Percentiles rank a stretch among this genome's conserved stretches.
These are phyloP conservation scores for Hyalella azteca DNA, from an alignment of 2,888 invertebrate species.

Conservation along the genomic window DNA sequence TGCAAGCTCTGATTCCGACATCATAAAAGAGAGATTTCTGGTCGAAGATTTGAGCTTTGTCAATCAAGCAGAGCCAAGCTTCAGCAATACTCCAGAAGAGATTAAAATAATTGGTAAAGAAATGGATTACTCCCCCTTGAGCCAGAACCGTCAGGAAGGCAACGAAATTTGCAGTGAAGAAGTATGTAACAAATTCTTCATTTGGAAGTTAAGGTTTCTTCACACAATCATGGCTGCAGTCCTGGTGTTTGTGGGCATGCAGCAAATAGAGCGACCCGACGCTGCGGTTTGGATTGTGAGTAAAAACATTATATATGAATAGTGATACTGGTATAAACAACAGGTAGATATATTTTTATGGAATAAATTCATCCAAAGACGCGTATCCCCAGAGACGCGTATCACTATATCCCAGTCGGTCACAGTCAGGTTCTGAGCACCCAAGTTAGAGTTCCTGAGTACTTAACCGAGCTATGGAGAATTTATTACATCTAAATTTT, in stretches of 20 bases:
- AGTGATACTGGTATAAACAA: too few species aligned
- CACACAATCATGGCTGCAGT: slow-evolving; percentile 4
- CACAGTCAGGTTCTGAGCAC: too few species aligned
- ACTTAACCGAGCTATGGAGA: too few species aligned
- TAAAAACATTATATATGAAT: too few species aligned
- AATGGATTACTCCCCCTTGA: not conserved
- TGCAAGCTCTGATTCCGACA: not conserved
- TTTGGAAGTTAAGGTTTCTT: not conserved
- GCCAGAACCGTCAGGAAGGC: not conserved
- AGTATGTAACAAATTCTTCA: not conserved
- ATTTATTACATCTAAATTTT: too few species aligned
- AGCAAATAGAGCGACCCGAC: slow-evolving; percentile 26
- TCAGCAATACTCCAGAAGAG: not conserved
- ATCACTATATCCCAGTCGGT: too few species aligned
- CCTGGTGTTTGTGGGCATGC: slow-evolving; percentile 13
- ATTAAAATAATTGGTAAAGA: not conserved
- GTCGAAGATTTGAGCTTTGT: not conserved
- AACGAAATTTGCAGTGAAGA: not conserved
- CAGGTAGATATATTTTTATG: too few species aligned
- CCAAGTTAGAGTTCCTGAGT: too few species aligned
- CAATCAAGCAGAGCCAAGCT: not conserved
- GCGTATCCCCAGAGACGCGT: too few species aligned
- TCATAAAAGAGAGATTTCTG: not conserved
- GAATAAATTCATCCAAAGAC: too few species aligned
- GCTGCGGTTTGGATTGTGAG: slow-evolving; percentile 30